These are phyloP conservation scores for Campaea margaritaria DNA, from an alignment of 2,888 invertebrate genomes.

Conservation along the genomic window DNA sequence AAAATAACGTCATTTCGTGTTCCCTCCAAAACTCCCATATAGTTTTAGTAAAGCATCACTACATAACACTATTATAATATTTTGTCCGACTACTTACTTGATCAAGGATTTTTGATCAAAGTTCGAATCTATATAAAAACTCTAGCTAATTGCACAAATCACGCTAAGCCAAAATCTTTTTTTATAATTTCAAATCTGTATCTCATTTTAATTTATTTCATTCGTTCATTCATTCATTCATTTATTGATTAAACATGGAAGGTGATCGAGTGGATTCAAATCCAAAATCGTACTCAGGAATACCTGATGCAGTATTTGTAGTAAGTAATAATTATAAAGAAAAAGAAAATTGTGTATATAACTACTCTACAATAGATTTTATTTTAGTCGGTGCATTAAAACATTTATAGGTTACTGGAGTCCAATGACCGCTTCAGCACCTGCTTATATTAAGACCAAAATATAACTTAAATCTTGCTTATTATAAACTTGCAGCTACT, in stretches of 20 bases:
- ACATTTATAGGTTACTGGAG: conserved; percentile 27
- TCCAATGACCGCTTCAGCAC: conserved; percentile 15
- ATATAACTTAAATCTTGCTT: conserved; percentile 3
- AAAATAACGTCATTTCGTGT: too few relatives aligned
- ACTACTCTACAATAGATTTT: not conserved
- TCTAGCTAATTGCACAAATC: too few relatives aligned
- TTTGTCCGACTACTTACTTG: too few relatives aligned
- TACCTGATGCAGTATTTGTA: conserved; percentile 95
- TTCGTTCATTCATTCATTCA: not conserved
- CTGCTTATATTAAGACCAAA: conserved; percentile 17
- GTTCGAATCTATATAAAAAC: too few relatives aligned
- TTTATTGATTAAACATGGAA: conserved; percentile 65
- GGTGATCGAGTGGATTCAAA: conserved; percentile 69
- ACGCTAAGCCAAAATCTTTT: too few relatives aligned
- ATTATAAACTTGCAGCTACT: not conserved
- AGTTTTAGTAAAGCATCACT: too few relatives aligned
- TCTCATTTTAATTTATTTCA: too few relatives aligned
- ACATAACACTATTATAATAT: too few relatives aligned
- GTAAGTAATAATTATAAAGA: conserved; percentile 82
- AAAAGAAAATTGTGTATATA: too few relatives aligned
- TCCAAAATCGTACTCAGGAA: conserved; percentile 90
- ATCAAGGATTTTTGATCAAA: too few relatives aligned
- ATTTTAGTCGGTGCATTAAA: not conserved
- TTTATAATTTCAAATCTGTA: too few relatives aligned
- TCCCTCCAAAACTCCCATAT: too few relatives aligned